A percentile compares a stretch with the other conserved stretches of the same genome.
Evolutionary conservation across 2,888 invertebrate species (phyloP).

Genomic region (Drosophila paranaensis): DNA sequence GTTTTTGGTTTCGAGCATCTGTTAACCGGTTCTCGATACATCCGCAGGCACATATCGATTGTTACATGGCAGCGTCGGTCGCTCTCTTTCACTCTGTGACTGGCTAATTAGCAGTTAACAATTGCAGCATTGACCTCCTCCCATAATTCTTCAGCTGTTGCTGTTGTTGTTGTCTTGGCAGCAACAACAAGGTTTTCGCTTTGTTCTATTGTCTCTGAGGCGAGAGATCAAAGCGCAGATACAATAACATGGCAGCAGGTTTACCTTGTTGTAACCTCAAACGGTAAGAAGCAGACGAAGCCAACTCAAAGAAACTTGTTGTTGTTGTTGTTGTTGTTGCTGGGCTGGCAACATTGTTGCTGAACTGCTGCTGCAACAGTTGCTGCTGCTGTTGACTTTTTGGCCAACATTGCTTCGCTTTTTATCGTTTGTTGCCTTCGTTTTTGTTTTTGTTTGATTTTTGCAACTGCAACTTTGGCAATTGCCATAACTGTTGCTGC

Average conservation of each 20-base stretch:
- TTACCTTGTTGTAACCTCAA: constrained; percentile 79
- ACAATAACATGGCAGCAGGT: constrained; percentile 77
- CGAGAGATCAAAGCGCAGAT: constrained; percentile 74
- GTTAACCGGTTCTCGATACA: constrained; percentile 64
- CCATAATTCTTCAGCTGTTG: constrained; percentile 61
- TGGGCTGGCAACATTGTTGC: constrained; percentile 51
- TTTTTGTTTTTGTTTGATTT: constrained; percentile 68
- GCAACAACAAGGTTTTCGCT: constrained; percentile 65
- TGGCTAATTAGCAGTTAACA: constrained; percentile 79
- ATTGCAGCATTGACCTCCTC: constrained; percentile 80
- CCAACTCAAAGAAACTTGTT: constrained; percentile 34
- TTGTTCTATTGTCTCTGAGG: constrained; percentile 76
- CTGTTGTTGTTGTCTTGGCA: constrained; percentile 42
- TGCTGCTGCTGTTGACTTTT: constrained; percentile 54
- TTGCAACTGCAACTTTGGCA: constrained; percentile 66
- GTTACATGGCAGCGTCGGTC: constrained; percentile 45
- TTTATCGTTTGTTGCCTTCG: constrained; percentile 46
- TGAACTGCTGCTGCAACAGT: constrained; percentile 48
- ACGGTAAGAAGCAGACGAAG: constrained; percentile 35
- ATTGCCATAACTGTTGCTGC: constrained; percentile 72
- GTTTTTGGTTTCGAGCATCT: constrained; percentile 27
- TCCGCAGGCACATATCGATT: constrained; percentile 61
- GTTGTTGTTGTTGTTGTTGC: neutral
- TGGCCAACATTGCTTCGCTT: constrained; percentile 60
- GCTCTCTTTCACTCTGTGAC: constrained; percentile 41